A percentile compares a stretch with the other conserved stretches of the same genome.
These are phyloP conservation scores for Gymnocypris eckloni DNA, from an alignment of 2,797 vertebrate genomes.

Conservation along the genomic window DNA sequence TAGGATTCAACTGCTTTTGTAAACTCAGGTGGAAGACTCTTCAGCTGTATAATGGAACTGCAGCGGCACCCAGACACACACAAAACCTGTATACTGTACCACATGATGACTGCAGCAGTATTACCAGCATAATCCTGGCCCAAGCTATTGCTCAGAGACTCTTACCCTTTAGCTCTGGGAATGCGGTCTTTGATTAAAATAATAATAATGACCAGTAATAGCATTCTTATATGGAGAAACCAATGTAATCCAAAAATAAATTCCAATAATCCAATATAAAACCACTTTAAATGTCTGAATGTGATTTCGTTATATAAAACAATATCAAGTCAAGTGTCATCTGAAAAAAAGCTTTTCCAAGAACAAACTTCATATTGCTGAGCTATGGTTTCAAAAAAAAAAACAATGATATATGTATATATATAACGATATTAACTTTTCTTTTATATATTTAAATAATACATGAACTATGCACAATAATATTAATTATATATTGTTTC, in stretches of 20 bases:
- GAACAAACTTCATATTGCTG: no score
- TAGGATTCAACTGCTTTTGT: constrained; percentile 2
- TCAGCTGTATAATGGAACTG: neutral
- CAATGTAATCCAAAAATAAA: neutral
- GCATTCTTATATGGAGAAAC: neutral
- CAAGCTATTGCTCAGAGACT: neutral
- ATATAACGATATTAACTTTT: no score
- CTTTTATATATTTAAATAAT: no score
- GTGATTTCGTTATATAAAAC: neutral
- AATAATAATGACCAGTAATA: neutral
- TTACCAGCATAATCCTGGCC: neutral
- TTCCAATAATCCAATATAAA: neutral
- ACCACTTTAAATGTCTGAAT: neutral
- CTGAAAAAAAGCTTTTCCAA: no score
- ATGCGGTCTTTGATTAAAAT: neutral
- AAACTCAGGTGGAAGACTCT: constrained; percentile 10
- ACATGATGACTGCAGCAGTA: neutral
- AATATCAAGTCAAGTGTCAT: neutral
- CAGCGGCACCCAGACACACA: neutral
- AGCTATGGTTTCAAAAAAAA: no score
- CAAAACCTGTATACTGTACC: neutral
- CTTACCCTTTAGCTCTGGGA: neutral
- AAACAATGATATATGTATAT: no score
- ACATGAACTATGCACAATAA: no score
- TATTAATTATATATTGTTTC: no score